Base-by-base conservation (phyloP, 2,888 invertebrate species). In the Xanthostigma xanthostigma region DNA sequence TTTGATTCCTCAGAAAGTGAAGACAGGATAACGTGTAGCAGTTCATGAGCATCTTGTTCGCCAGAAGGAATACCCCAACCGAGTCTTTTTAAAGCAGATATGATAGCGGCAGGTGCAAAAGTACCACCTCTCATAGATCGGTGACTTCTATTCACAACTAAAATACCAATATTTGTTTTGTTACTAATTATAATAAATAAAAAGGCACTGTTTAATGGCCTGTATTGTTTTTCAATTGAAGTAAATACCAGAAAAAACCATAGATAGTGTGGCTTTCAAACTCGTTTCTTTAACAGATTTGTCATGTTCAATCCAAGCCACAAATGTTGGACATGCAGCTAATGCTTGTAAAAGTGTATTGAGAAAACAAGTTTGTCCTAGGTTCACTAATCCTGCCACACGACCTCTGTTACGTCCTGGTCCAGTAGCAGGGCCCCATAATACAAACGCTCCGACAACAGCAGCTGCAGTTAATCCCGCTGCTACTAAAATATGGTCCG, bases 21-120 rank as follows among this genome's bases (percentile, higher is more conserved):
- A n/a, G 87, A 80, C 9, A 93, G 72, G 57, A 96, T 70, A 9
- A 92, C 84, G 65, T 92, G 90, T 57, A 95, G 80, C 46, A 96
- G 67, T 67, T 96, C 95, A 63, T 94, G 94, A 1, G 93, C 89
- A 68, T 96, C 96, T 66, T 94, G 86, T 69, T 95, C 91, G 54
- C 90, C 91, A 17, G 83, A 76, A 0, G 90, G 84, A 56, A 94
- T 88, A 43, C 84, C 82, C 92, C 93, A 94, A 12, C 88, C 82
- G 0, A 86, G 74, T 2, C 78, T 72, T 17, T 82, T 71, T 8
- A 94, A 70, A 0, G 88, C 82, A 52, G 82, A 76, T 53, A 91
- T 74, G 10, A 91, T 81, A 1, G 76, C 76, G 6, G 72, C 74
- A 1, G 83, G 81, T 1, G 77, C 76, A 56, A 72, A 74, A 10